Base-by-base conservation (phyloP, 1,140 invertebrate species). In the Caenorhabditis remanei region DNA sequence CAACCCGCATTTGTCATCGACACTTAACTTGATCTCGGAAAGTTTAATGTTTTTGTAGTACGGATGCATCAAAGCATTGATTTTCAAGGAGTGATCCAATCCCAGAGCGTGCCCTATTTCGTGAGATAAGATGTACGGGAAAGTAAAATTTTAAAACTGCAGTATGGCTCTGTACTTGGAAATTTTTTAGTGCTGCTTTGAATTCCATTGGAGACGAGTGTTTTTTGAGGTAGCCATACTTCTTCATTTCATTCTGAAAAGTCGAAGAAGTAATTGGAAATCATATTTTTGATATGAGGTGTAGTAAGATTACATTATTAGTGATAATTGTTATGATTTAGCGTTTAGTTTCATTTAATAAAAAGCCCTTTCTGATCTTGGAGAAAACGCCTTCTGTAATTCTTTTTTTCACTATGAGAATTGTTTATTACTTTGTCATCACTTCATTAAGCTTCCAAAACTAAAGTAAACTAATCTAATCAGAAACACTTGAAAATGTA, bases 91-190 rank as follows among this genome's bases (percentile, higher is more conserved):
- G 46, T 86, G 85, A 7, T 86, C 79, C 19, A 86, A 67, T 21
- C 85, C 85, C 2, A 86, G 85, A 7, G 71, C 85, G 43, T 86
- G 85, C 13, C 85, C 85, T 4, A 86, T 86, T 55, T 86, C 85
- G 50, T 86, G 85, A 40, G 67, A 71, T 2, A 86, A 46, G 7
- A 86, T 67, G 55, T 86, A 86, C 2, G 85, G 85, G 48, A 86
- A 86, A 32, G 32, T 32, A 32, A 32, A 32, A 32, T 50, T 24
- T 8, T 56, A 8, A n/a, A 13, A 5, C 32, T 1, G 41, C 46
- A 7, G 41, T 48, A 86, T n/a, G 16, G 85, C 24, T 43, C 2
- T 24, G 32, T n/a, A 83, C 83, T 11, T 85, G 84, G 50, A 85
- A 85, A n/a, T 14, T 40, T 41, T 67, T 41, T 5, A 86, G 46